Base-by-base conservation (phyloP, 2,113 vertebrate species). In the Aphyosemion australe region DNA sequence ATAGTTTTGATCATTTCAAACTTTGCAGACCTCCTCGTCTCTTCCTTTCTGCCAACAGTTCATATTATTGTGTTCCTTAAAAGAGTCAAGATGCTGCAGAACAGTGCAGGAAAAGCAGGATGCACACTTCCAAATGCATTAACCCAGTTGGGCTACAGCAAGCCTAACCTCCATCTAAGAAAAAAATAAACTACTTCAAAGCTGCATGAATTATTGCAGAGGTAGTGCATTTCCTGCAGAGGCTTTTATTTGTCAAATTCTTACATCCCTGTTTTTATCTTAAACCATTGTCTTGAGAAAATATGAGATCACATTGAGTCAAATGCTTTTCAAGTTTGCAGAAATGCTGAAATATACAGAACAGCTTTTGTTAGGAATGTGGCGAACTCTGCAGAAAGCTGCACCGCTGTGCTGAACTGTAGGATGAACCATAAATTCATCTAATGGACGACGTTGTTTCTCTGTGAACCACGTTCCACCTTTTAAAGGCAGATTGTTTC, bases 281-380 rank as follows among this genome's bases (percentile, higher is more conserved):
- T 21, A 48, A 37, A 4, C 61, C 43, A 16, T 51, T 46, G 5
- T 5, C 18, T 1, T 2, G 0, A 20, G 11, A 52, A 60, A 72
- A 60, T 67, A 59, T 65, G 68, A 59, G 50, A 72, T 69, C 20
- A 53, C 59, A 39, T 15, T 45, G 20, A 45, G 16, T 75, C 37
- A 31, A 15, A 41, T n/a, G 43, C 52, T 34, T 14, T 11, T 14
- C 12, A 47, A 50, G 19, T 14, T 18, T 49, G 31, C 51, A 53
- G 46, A 79, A 51, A 34, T 13, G 31, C 41, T 70, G 48, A n/a
- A 48, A 61, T 37, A 31, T 12, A 9, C 56, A 32, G 11, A 19
- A 18, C 10, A 9, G 2, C 37, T 45, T 6, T 34, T 32, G 2
- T 57, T 37, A 19, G 8, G 20, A 20, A 0, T 43, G 14, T 72